Percentiles rank a stretch among this genome's conserved stretches.
phyloP scores from a whole-genome alignment of 2,888 invertebrate genomes.

The Nemurella pictetii region DNA sequence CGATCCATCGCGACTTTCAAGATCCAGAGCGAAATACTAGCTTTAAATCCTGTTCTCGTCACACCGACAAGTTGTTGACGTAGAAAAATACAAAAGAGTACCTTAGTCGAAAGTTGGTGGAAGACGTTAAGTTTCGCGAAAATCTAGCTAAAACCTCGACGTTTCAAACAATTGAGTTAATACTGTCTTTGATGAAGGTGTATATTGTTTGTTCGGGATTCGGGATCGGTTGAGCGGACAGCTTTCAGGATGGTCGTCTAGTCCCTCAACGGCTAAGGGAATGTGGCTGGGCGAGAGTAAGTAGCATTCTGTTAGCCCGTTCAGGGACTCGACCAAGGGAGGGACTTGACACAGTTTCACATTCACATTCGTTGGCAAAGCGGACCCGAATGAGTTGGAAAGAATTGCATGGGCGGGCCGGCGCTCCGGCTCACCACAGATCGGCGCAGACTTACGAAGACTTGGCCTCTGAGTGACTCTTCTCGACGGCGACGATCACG shows the following conservation, averaged over 20 bases:
- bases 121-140: background rate
- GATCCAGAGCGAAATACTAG: background rate
- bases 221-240: background rate
- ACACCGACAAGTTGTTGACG: background rate
- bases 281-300: constrained; percentile 17
- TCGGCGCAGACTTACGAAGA: background rate
- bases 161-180: background rate
- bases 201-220: background rate
- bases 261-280: constrained; percentile 25
- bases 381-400: constrained; percentile 13
- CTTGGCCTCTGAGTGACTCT: background rate
- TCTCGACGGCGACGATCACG: background rate
- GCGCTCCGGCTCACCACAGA: background rate
- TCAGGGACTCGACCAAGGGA: constrained; percentile 9
- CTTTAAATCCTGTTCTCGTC: background rate
- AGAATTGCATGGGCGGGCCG: background rate
- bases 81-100: background rate
- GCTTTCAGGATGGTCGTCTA: background rate
- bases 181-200: constrained; percentile 14
- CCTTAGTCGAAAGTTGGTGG: background rate
- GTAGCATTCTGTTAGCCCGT: constrained; percentile 16
- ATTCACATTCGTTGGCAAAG: constrained; percentile 2
- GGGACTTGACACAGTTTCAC: background rate
- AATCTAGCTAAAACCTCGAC: too few species aligned
- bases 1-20: background rate